phyloP scores from a whole-genome alignment of 2,113 vertebrate genomes.

The Centropristis striata region DNA sequence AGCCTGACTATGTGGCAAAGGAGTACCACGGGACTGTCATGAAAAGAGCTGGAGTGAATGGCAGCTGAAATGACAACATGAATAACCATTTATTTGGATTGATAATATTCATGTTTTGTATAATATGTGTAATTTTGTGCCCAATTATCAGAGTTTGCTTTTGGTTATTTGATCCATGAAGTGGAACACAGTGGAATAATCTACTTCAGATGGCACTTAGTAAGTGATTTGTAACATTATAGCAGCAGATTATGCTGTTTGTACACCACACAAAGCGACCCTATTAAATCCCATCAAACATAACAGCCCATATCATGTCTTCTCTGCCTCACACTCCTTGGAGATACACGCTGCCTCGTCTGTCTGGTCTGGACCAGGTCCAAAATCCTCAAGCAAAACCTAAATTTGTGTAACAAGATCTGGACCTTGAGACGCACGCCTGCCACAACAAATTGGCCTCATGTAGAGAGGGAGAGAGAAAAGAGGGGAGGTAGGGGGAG shows the following conservation, averaged over 20 bases:
- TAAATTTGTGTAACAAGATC: slow-evolving; percentile 87
- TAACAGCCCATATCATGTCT: slow-evolving; percentile 81
- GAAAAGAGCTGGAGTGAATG: slow-evolving; percentile 44
- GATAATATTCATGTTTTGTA: slow-evolving; percentile 29
- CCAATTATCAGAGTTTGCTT: slow-evolving; percentile 21
- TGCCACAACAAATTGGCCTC: slow-evolving; percentile 87
- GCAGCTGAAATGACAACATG: slow-evolving; percentile 30
- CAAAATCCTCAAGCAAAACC: slow-evolving; percentile 80
- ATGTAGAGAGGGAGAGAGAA: slow-evolving; percentile 74
- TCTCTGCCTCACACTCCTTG: slow-evolving; percentile 63
- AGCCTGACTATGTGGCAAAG: slow-evolving; percentile 50
- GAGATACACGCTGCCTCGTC: slow-evolving; percentile 72
- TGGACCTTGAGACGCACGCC: slow-evolving; percentile 81
- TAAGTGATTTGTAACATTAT: slow-evolving; percentile 75
- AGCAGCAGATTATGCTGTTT: slow-evolving; percentile 73
- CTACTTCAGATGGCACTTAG: slow-evolving; percentile 58
- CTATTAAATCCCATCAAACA: slow-evolving; percentile 80
- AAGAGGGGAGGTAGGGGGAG: slow-evolving; percentile 46
- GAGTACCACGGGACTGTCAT: slow-evolving; percentile 26
- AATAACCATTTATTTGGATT: slow-evolving; percentile 31
- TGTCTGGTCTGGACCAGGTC: slow-evolving; percentile 80
- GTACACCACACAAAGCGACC: slow-evolving; percentile 64
- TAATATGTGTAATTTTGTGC: slow-evolving; percentile 23
- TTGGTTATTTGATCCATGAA: slow-evolving; percentile 46
- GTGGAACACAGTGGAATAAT: slow-evolving; percentile 47